Evolutionary conservation across 2,888 invertebrate genomes (phyloP).

Genomic region (Meganola albula): DNA sequence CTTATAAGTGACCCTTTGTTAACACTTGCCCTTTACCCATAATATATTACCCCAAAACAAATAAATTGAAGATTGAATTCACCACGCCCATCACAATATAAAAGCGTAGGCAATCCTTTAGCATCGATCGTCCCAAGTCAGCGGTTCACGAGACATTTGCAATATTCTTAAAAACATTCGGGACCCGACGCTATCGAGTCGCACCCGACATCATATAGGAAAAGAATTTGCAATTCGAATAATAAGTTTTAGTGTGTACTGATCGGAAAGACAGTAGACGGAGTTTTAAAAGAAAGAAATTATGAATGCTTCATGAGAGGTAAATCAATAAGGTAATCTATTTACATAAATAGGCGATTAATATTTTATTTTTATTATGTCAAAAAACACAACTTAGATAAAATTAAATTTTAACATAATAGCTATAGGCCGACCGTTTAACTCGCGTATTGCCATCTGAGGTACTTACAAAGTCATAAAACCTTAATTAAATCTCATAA

Average conservation of each 20-base stretch:
- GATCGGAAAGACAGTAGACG: constrained; percentile 11
- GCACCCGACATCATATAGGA: constrained; percentile 40
- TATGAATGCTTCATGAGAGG: no score
- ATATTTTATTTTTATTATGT: no score
- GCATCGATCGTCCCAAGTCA: constrained; percentile 50
- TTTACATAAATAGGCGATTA: no score
- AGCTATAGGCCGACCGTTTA: no score
- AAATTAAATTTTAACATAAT: no score
- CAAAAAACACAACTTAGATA: no score
- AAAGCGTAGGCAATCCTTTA: constrained; percentile 57
- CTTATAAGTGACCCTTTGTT: no score
- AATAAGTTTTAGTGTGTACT: constrained; percentile 39
- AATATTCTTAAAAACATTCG: constrained; percentile 66
- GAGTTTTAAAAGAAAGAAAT: constrained; percentile 15
- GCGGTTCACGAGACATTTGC: constrained; percentile 55
- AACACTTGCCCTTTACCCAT: constrained; percentile 19
- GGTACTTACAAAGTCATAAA: no score
- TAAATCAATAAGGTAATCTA: no score
- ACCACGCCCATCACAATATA: constrained; percentile 38
- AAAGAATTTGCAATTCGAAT: constrained; percentile 47
- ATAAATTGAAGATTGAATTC: constrained; percentile 37
- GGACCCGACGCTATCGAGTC: constrained; percentile 39
- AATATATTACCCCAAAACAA: constrained; percentile 31
- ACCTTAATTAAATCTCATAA: no score
- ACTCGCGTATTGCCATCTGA: no score